Evolutionary conservation across 2,888 invertebrate genomes (phyloP).

Genomic region (Smittia aterrima): DNA sequence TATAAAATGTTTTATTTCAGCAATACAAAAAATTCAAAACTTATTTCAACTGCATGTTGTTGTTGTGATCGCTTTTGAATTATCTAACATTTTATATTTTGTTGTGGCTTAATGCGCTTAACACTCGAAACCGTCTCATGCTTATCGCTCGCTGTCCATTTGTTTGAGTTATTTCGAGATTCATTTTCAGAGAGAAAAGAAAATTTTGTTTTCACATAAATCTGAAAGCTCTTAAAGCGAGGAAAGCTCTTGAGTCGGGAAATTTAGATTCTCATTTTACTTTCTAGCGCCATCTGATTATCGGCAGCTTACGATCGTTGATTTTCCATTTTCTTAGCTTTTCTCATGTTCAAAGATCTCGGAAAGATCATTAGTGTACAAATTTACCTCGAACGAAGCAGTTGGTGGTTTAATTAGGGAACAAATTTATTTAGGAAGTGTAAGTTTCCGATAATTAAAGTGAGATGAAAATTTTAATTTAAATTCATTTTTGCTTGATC

Average conservation of each 20-base stretch:
- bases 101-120: not conserved
- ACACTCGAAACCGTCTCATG: not conserved
- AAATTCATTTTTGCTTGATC: too few relatives aligned
- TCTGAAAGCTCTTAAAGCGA: too few relatives aligned
- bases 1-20: constrained; percentile 4
- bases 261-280: not conserved
- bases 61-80: not conserved
- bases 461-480: too few relatives aligned
- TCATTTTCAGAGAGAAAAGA: too few relatives aligned
- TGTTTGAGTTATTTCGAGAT: too few relatives aligned
- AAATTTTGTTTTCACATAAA: too few relatives aligned
- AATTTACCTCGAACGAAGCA: not conserved
- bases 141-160: too few relatives aligned
- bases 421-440: too few relatives aligned
- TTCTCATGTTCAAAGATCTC: not conserved
- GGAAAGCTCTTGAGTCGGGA: not conserved
- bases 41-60: not conserved
- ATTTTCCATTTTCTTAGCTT: not conserved
- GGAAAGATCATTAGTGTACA: not conserved
- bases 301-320: not conserved
- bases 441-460: too few relatives aligned
- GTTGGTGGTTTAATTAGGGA: not conserved
- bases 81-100: not conserved
- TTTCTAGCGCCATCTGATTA: not conserved
- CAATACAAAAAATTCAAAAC: not conserved